Evolutionary conservation across 2,113 vertebrate species (phyloP).

Genomic region (Mirounga angustirostris): DNA sequence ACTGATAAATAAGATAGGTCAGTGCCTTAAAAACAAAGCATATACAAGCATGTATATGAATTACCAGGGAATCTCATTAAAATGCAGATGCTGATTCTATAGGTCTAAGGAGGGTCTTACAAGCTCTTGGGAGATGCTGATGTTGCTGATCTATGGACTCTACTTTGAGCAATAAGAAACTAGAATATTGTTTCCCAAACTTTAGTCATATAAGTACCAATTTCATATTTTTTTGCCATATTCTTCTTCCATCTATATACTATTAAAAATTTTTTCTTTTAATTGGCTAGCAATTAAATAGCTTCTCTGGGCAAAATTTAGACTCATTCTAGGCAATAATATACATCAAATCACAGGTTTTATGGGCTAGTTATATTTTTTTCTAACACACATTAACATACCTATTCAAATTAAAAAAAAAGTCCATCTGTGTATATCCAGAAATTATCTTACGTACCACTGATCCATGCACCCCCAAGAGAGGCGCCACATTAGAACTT

Average conservation of each 20-base stretch:
- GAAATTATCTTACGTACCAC: not conserved
- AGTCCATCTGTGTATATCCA: not conserved
- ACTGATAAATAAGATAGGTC: not conserved
- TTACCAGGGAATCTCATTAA: not conserved
- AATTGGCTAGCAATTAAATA: slow-evolving; percentile 59
- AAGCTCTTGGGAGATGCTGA: not conserved
- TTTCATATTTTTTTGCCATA: slow-evolving; percentile 18
- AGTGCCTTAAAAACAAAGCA: not conserved
- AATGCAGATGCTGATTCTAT: not conserved
- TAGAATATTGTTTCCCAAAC: not conserved
- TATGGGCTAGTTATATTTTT: slow-evolving; percentile 37
- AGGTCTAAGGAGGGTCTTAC: not conserved
- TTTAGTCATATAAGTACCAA: not conserved
- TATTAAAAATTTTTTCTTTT: slow-evolving; percentile 39
- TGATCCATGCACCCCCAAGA: not conserved
- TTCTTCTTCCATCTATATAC: slow-evolving; percentile 55
- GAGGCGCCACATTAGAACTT: not conserved
- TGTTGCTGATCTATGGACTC: not conserved
- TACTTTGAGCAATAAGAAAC: not conserved
- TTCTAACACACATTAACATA: slow-evolving; percentile 40
- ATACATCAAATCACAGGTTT: slow-evolving; percentile 41
- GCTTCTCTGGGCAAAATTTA: slow-evolving; percentile 42
- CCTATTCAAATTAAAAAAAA: not conserved
- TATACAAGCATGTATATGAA: not conserved
- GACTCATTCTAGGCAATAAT: slow-evolving; percentile 49